Evolutionary conservation across 2,113 vertebrate genomes (phyloP).

Genomic region (Vulpes vulpes): DNA sequence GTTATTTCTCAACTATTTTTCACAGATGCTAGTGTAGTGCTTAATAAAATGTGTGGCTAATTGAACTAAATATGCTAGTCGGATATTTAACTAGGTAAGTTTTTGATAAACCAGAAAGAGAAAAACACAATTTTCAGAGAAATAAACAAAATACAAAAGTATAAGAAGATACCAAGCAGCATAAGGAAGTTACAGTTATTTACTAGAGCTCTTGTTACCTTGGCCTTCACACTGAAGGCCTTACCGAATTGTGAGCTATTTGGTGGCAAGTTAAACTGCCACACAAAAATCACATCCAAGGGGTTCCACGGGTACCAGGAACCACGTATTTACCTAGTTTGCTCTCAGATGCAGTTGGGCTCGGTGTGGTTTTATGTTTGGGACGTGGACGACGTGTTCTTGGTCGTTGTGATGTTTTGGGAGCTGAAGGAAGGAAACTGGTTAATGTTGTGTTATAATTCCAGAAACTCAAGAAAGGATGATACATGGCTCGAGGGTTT

Average conservation of each 20-base stretch:
- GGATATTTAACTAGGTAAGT: neutral
- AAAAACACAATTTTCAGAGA: neutral
- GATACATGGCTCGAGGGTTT: neutral
- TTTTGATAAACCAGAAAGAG: neutral
- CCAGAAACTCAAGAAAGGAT: conserved; percentile 32
- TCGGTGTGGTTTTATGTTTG: conserved; percentile 67
- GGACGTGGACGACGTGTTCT: conserved; percentile 60
- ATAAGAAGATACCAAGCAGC: neutral
- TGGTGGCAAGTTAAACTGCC: neutral
- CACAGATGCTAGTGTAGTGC: neutral
- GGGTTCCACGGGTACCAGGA: neutral
- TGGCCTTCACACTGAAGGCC: neutral
- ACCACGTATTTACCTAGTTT: conserved; percentile 79
- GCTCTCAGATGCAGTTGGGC: conserved; percentile 51
- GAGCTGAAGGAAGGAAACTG: conserved; percentile 80
- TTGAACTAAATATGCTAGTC: neutral
- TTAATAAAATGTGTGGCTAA: neutral
- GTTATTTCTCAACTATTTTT: neutral
- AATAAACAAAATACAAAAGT: neutral
- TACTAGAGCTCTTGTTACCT: neutral
- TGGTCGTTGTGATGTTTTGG: conserved; percentile 48
- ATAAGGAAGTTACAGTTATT: neutral
- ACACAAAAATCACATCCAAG: neutral
- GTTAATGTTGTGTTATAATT: conserved; percentile 52
- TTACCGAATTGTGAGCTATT: neutral